Base-by-base conservation (phyloP, 1,140 invertebrate genomes). In the Musca vetustissima region DNA sequence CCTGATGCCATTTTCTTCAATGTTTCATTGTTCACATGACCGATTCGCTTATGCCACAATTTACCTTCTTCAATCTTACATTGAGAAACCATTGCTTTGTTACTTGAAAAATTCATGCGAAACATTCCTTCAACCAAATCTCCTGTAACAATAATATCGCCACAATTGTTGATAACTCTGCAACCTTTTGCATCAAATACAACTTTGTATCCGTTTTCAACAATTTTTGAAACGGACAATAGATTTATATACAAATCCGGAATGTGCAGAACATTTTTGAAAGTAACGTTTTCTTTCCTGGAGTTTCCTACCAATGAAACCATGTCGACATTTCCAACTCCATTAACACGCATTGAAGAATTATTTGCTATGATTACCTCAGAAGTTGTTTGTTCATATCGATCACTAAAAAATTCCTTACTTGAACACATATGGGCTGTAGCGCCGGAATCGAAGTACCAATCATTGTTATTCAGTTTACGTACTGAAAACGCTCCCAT, bases 241-340 rank as follows among this genome's bases (percentile, higher is more conserved):
- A 66, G 49, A 73, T 66, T 70, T 52, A 65, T 68, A 36, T 36
- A 28, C 25, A 28, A 36, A 64, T 36, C 59, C 25, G 59, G 59
- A 36, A 64, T 28, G 25, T 64, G 59, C 4, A 64, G 28, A 24
- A 53, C 52, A 17, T 53, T 15, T 53, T 21, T 24, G 17, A 53
- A 22, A 22, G 52, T 53, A 53, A 17, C 8, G 28, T 53, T 21
- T 21, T 24, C 52, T 24, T 15, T 53, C 19, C 17, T 24, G 19
- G 52, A 53, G 24, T 21, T 17, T 53, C 52, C 8, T 7, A 22
- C 24, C 19, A 22, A 24, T 24, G 24, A 21, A 21, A 24, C 19
- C 52, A 53, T 53, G 19, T 53, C 15, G 19, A 53, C 52, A 17
- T 53, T 53, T 53, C 52, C 52, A 24, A 53, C 17, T 22, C 52